Base-by-base conservation (phyloP, 2,113 vertebrate genomes). In the pig (Sus scrofa) region DNA sequence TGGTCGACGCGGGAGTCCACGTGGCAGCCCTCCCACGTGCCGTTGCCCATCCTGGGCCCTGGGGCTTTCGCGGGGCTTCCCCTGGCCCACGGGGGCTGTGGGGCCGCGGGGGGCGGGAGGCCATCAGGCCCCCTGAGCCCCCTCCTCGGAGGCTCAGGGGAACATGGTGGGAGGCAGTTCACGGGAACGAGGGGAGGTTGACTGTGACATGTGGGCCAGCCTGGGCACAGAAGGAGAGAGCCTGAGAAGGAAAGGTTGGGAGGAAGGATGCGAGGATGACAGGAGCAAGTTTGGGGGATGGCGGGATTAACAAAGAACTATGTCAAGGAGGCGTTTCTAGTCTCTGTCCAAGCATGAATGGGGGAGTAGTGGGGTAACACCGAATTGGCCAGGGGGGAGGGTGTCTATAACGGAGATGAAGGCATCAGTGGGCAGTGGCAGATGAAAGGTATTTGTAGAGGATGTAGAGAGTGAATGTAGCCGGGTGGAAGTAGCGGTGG, bases 1-100 rank as follows among this genome's bases (percentile, higher is more conserved):
- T 99, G 99, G 98, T 99, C 99, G 92, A 99, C 98, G 65, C 99
- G 99, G 10, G 99, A 99, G 98, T 99, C 99, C 98, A 99, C 99
- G 70, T 99, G 97, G 98, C 99, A 99, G 98, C 98, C 98, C 60
- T 97, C 95, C 77, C 98, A 98, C 79, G 96, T 97, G 37, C 99
- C 97, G 98, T 99, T 99, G 98, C 99, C 99, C 99, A 99, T 99
- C 95, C 97, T 99, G 34, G 73, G 91, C 63, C 10, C 63, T 6
- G 58, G 30, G 60, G 52, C 44, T 65, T 34, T 16, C 1, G 6
- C 9, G 82, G 37, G 0, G 2, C 68, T 84, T 87, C 94, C 97
- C 85, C 95, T 82, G 93, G 95, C 97, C 97, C 97, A 0, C 56
- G 3, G 78, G 95, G 96, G 97, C 97, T 91, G 19, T 87, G 71